Conservation (phyloP, 2,113 vertebrate genomes). For the Siniperca chuatsi region DNA sequence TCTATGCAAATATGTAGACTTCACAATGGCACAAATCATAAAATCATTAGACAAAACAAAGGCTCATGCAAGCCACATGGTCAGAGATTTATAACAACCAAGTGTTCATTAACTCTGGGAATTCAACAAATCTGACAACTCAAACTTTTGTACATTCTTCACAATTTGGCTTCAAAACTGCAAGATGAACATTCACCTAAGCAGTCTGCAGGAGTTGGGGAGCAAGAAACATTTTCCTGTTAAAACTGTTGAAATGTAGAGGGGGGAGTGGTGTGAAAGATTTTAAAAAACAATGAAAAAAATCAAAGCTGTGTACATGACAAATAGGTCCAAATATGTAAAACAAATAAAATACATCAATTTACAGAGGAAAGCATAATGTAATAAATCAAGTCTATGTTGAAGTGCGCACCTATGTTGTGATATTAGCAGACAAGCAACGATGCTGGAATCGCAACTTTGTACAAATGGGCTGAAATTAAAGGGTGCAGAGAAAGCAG, state of each 20-base stretch:
- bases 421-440: constrained; percentile 2
- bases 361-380: constrained; percentile 8
- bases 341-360: not conserved
- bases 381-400: constrained; percentile 2
- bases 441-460: not conserved
- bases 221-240: not conserved
- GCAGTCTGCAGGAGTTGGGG: not conserved
- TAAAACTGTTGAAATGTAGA: not conserved
- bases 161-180: constrained; percentile 36
- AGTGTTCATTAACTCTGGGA: not conserved
- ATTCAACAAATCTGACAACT: not conserved
- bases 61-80: constrained; percentile 48
- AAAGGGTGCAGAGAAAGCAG: constrained; percentile 46
- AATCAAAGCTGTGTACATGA: not conserved
- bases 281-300: not conserved
- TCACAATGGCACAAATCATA: constrained; percentile 61
- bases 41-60: constrained; percentile 41
- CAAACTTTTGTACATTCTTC: constrained; percentile 52
- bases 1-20: constrained; percentile 45
- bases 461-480: constrained; percentile 39
- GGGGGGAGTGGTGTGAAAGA: not conserved
- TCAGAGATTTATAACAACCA: constrained; percentile 11
- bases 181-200: constrained; percentile 21
- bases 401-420: not conserved
- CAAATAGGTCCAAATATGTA: constrained; percentile 18